These are phyloP conservation scores for Saccostrea echinata DNA, from an alignment of 1,140 invertebrate genomes.

Conservation along the genomic window DNA sequence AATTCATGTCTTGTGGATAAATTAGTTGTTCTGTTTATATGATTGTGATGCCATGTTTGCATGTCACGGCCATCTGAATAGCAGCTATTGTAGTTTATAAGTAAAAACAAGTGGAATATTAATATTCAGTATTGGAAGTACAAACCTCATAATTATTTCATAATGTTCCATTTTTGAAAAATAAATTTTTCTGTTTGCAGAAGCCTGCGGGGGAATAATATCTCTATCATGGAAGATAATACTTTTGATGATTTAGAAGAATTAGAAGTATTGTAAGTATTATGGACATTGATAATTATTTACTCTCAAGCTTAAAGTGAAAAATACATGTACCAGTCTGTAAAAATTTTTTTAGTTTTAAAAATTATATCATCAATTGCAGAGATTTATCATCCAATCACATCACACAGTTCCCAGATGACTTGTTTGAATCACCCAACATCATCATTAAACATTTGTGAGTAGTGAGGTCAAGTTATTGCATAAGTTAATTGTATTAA, in stretches of 20 bases:
- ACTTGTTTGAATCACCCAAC: neutral
- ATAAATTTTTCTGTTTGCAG: conserved; percentile 34
- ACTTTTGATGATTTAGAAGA: conserved; percentile 30
- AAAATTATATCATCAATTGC: neutral
- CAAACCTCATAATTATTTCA: no score
- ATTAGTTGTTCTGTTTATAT: no score
- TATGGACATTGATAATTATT: neutral
- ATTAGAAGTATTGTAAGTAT: conserved; percentile 44
- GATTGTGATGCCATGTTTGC: no score
- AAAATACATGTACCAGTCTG: no score
- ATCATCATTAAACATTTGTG: conserved; percentile 4
- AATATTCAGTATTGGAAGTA: no score
- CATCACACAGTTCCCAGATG: neutral
- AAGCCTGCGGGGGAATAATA: conserved; percentile 46
- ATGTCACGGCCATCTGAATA: no score
- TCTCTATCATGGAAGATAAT: neutral
- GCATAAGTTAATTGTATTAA: neutral
- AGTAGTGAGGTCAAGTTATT: neutral
- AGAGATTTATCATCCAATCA: conserved; percentile 27
- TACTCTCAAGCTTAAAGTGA: no score
- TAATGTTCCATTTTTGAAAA: neutral
- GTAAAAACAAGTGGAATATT: no score
- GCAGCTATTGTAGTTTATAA: no score
- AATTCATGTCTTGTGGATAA: no score
- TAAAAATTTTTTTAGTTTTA: neutral